phyloP scores from a whole-genome alignment of 2,888 invertebrate genomes.

The Nebria brevicollis region DNA sequence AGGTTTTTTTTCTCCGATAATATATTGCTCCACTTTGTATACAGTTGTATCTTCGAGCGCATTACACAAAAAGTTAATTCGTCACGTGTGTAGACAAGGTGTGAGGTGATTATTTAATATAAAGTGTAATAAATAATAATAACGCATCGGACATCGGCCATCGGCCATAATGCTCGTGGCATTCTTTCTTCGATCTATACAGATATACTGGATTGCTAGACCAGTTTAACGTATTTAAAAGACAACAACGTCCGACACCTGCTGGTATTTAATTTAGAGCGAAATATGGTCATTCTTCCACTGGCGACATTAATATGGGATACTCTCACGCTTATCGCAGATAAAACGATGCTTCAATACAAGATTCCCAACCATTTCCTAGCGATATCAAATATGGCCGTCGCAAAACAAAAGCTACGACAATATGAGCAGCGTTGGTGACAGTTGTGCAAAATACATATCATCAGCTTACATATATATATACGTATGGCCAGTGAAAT shows the following conservation, averaged over 20 bases:
- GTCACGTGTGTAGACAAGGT: background rate
- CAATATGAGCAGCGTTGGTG: background rate
- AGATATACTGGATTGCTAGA: background rate
- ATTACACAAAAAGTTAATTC: background rate
- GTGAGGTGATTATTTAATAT: background rate
- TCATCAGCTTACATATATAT: background rate
- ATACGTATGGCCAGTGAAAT: background rate
- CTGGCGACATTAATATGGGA: background rate
- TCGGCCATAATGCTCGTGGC: background rate
- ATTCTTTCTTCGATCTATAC: background rate
- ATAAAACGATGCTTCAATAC: background rate
- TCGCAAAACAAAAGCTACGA: background rate
- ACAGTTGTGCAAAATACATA: background rate
- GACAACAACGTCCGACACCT: background rate
- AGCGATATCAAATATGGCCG: background rate
- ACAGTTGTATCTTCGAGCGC: background rate
- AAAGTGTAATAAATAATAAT: background rate
- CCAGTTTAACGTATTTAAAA: constrained; percentile 1
- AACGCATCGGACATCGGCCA: background rate
- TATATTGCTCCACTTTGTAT: too few species aligned
- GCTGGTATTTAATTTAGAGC: background rate
- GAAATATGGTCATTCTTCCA: background rate
- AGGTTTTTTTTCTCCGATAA: too few species aligned
- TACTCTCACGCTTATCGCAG: too few species aligned
- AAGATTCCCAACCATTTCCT: background rate